Percentiles rank a stretch among this genome's conserved stretches.
Conservation (phyloP, 2,888 invertebrate species). For the Lepidochitona cinerea region DNA sequence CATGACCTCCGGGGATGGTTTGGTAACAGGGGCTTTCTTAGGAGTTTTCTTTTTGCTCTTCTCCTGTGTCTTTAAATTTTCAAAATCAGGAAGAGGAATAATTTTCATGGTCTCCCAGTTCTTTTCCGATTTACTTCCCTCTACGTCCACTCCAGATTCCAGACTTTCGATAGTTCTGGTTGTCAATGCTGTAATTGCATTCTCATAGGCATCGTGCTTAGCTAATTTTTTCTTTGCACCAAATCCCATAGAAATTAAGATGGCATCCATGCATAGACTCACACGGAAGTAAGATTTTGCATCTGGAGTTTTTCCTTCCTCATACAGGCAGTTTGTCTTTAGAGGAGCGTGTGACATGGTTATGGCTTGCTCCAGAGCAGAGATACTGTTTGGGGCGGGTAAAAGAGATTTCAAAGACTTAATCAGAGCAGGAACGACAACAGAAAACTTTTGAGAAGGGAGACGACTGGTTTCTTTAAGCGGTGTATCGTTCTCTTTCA, state of each 20-base stretch:
- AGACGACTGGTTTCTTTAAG: background rate
- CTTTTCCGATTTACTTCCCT: background rate
- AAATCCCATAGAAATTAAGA: conserved; percentile 37
- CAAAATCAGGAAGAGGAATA: no score
- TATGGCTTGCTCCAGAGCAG: conserved; percentile 39
- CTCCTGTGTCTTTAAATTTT: no score
- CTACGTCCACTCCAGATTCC: conserved; percentile 27
- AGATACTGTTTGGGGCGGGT: conserved; percentile 37
- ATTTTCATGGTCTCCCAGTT: background rate
- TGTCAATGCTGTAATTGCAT: conserved; percentile 32
- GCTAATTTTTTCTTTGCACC: conserved; percentile 42
- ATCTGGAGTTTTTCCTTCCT: conserved; percentile 24
- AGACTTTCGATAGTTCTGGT: conserved; percentile 26
- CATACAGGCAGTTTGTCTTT: conserved; percentile 32
- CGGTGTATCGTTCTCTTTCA: no score
- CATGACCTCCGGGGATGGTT: conserved; percentile 4
- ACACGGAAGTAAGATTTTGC: conserved; percentile 38
- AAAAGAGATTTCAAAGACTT: background rate
- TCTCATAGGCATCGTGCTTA: conserved; percentile 35
- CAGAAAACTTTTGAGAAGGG: no score
- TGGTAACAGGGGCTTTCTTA: background rate
- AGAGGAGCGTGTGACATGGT: conserved; percentile 38
- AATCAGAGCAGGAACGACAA: no score
- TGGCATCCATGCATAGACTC: conserved; percentile 36
- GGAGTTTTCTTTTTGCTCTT: background rate